Base-by-base conservation (phyloP, 2,888 invertebrate species). In the Eupeodes luniger region DNA sequence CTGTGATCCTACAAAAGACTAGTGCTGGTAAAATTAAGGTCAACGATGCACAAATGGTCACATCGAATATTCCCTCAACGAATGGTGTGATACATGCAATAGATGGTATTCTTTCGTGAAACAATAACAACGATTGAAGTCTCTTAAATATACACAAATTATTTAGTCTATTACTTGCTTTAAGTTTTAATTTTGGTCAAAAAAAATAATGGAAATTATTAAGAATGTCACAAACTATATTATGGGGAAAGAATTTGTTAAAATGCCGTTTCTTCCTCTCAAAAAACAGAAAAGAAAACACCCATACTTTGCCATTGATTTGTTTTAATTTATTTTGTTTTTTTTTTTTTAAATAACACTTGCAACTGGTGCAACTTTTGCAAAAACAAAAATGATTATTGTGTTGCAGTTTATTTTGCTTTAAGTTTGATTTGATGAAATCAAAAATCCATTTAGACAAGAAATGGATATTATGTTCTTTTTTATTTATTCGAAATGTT, bases 21-120 rank as follows among this genome's bases (percentile, higher is more conserved):
- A 93, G 93, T 27, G 92, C 92, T 95, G 97, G 97, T 90, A 96
- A 96, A 93, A 96, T 97, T 90, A 97, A 97, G 93, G 96, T 97
- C 89, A 98, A 98, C 93, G 97, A 97, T 92, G 96, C 96, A 27
- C 96, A 96, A 92, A 96, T 98, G 91, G 94, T 96, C 86, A 97
- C 97, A 69, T 96, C 97, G 93, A 97, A 98, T 93, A 96, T 97
- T 91, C 97, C 98, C 72, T 96, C 97, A 74, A 97, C 97, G 75
- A 98, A 98, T 93, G 97, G 98, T 90, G 97, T 98, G 83, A 96
- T 98, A 91, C 97, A 98, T 93, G 97, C 97, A 11, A 94, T 97
- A 89, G 97, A 98, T 91, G 94, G 95, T 44, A 94, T 96, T 61
- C 94, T 96, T 87, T 96, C 95, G 95, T 93, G 92, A 92, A 87